phyloP scores from a whole-genome alignment of 1,140 invertebrate species.

The Mamestra configurata region DNA sequence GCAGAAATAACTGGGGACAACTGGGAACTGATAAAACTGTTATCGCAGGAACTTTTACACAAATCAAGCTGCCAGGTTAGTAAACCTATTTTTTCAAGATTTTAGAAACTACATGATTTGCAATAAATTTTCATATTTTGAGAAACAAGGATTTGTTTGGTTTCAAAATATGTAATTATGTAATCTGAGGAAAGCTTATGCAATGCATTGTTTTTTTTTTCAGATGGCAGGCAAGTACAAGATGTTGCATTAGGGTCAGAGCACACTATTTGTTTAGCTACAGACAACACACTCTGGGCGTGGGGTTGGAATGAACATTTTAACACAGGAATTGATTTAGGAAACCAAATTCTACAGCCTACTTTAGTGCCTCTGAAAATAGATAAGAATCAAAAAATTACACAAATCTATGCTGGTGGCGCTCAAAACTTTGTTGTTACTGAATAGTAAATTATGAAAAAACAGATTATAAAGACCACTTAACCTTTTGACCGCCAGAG shows the following conservation, averaged over 20 bases:
- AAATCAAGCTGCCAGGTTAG: slow-evolving; percentile 77
- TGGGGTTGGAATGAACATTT: slow-evolving; percentile 98
- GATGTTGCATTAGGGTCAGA: slow-evolving; percentile 93
- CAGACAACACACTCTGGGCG: slow-evolving; percentile 89
- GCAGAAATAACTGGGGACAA: slow-evolving; percentile 94
- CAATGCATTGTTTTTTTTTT: slow-evolving; percentile 68
- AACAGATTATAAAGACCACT: not conserved
- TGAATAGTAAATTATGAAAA: slow-evolving; percentile 50
- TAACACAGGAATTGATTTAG: slow-evolving; percentile 93
- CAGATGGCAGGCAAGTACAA: slow-evolving; percentile 81
- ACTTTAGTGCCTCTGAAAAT: slow-evolving; percentile 70
- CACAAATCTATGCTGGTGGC: slow-evolving; percentile 79
- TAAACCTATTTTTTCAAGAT: not conserved
- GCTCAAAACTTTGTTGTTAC: slow-evolving; percentile 83
- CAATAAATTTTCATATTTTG: too few relatives aligned
- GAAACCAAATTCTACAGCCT: slow-evolving; percentile 88
- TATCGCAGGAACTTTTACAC: slow-evolving; percentile 67
- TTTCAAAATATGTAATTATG: too few relatives aligned
- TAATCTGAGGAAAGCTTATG: too few relatives aligned
- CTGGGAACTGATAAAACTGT: slow-evolving; percentile 85
- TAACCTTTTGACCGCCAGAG: too few relatives aligned
- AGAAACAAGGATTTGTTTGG: too few relatives aligned
- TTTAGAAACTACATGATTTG: too few relatives aligned
- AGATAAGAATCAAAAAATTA: slow-evolving; percentile 61
- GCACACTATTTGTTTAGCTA: slow-evolving; percentile 91